phyloP scores from a whole-genome alignment of 2,113 vertebrate species.

The Sinocyclocheilus anshuiensis region DNA sequence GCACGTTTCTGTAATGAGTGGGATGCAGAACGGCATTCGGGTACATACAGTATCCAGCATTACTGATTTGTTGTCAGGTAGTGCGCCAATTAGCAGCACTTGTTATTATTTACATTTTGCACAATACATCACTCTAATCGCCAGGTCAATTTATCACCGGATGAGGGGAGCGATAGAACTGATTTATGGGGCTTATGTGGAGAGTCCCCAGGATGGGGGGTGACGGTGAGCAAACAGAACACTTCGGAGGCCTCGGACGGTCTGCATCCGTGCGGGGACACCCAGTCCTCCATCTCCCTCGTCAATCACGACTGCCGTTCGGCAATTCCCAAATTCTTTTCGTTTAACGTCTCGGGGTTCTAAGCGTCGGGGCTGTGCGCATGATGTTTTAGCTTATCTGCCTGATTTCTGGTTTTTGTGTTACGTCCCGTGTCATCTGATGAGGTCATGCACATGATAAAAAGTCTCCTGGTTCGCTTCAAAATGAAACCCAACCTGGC shows the following conservation, averaged over 20 bases:
- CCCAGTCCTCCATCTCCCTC: not conserved
- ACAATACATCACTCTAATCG: slow-evolving; percentile 90
- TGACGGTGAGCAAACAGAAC: slow-evolving; percentile 65
- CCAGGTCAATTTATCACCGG: slow-evolving; percentile 87
- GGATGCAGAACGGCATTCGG: slow-evolving; percentile 55
- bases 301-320: not conserved
- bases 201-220: slow-evolving; percentile 84
- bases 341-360: not conserved
- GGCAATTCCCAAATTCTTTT: not conserved
- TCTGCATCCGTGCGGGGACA: slow-evolving; percentile 37
- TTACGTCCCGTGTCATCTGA: not conserved
- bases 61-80: slow-evolving; percentile 83
- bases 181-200: slow-evolving; percentile 89
- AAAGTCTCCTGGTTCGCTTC: slow-evolving; percentile 3
- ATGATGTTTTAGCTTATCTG: slow-evolving; percentile 28
- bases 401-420: slow-evolving; percentile 25
- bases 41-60: slow-evolving; percentile 57
- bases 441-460: slow-evolving; percentile 13
- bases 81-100: slow-evolving; percentile 84
- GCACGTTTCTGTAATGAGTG: slow-evolving; percentile 57
- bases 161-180: slow-evolving; percentile 82
- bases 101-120: slow-evolving; percentile 93
- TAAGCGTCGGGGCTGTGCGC: not conserved
- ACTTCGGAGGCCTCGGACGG: slow-evolving; percentile 42
- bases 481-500: slow-evolving; percentile 33